These are phyloP conservation scores for Pimpla rufipes DNA, from an alignment of 2,888 invertebrate genomes.

Conservation along the genomic window DNA sequence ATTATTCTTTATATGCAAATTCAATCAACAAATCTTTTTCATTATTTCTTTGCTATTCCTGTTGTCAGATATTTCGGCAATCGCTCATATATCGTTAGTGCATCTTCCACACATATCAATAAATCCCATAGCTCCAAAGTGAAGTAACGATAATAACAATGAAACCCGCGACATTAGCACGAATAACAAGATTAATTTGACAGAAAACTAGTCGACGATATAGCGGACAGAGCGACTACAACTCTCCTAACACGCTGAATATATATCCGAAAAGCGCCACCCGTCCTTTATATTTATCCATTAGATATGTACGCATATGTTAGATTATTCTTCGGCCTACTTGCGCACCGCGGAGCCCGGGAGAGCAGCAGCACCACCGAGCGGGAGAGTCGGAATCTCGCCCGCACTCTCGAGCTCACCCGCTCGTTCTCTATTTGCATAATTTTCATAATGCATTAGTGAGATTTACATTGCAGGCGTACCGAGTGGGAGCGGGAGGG, in stretches of 20 bases:
- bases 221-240: neutral
- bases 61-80: too few species aligned
- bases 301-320: conserved; percentile 64
- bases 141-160: too few species aligned
- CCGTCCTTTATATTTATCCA: conserved; percentile 55
- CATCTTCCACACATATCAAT: too few species aligned
- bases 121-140: too few species aligned
- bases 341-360: conserved; percentile 8
- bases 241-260: neutral
- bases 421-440: conserved; percentile 75
- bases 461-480: conserved; percentile 76
- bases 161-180: too few species aligned
- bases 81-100: too few species aligned
- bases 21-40: too few species aligned
- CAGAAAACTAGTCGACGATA: too few species aligned
- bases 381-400: conserved; percentile 55
- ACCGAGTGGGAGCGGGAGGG: conserved; percentile 50
- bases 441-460: conserved; percentile 81
- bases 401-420: conserved; percentile 49
- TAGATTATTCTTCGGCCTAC: conserved; percentile 62
- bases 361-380: neutral
- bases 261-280: conserved; percentile 1
- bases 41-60: too few species aligned
- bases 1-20: too few species aligned
- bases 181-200: too few species aligned